Percentiles rank a stretch among this genome's conserved stretches.
Conservation (phyloP, 2,888 invertebrate genomes). For the Drosophila limbata region DNA sequence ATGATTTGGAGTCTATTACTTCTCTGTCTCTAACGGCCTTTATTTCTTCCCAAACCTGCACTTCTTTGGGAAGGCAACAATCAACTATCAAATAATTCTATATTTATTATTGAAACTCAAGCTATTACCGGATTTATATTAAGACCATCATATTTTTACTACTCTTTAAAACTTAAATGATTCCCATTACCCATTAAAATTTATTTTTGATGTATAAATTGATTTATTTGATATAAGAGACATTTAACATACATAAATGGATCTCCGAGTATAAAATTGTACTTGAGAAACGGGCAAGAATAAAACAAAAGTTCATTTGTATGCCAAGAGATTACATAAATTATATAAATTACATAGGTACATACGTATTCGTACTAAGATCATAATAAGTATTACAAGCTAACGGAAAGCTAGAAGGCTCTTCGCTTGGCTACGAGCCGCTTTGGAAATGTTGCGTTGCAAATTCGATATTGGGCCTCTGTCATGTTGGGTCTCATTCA, state of each 20-base stretch:
- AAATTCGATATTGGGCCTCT: constrained; percentile 50
- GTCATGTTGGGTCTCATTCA: constrained; percentile 53
- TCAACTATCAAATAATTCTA: too few species aligned
- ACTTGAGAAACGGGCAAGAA: constrained; percentile 11
- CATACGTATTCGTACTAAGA: constrained; percentile 61
- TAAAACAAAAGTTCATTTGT: constrained; percentile 27
- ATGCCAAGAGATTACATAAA: constrained; percentile 31
- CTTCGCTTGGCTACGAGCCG: constrained; percentile 73
- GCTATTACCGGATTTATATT: too few species aligned
- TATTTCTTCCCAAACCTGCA: too few species aligned
- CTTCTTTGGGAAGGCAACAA: too few species aligned
- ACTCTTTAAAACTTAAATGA: too few species aligned
- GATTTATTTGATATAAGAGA: constrained; percentile 19
- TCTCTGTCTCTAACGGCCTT: too few species aligned
- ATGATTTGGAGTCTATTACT: too few species aligned
- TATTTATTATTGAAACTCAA: too few species aligned
- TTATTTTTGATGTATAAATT: constrained; percentile 17
- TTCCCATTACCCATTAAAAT: too few species aligned
- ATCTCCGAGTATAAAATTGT: constrained; percentile 21
- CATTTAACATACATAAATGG: constrained; percentile 19
- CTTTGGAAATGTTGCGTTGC: constrained; percentile 74
- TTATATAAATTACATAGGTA: constrained; percentile 51
- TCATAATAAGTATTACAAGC: constrained; percentile 49
- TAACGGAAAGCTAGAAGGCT: constrained; percentile 73
- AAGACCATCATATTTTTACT: too few species aligned